Percentiles rank a stretch among this genome's conserved stretches.
These are phyloP conservation scores for Bruchidius siliquastri DNA, from an alignment of 2,888 invertebrate species.

Conservation along the genomic window DNA sequence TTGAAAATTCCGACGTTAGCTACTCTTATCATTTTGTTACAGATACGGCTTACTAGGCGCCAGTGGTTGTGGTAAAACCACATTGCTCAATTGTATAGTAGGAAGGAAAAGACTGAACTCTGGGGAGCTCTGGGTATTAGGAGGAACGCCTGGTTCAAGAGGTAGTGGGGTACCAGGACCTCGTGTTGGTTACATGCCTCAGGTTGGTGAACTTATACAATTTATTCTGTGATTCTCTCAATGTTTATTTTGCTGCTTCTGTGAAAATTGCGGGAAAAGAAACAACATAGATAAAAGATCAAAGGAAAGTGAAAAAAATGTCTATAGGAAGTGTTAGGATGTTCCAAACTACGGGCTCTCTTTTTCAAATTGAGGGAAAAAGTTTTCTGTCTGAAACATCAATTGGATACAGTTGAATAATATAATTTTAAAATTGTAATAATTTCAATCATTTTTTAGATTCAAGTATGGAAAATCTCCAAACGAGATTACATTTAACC, in stretches of 20 bases:
- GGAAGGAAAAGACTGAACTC: constrained; percentile 74
- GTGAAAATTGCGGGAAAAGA: neutral
- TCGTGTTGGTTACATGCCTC: constrained; percentile 65
- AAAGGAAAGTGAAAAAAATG: no score
- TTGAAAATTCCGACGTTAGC: neutral
- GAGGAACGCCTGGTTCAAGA: constrained; percentile 74
- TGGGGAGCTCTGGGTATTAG: constrained; percentile 81
- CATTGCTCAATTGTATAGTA: constrained; percentile 79
- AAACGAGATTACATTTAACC: no score
- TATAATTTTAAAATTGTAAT: no score
- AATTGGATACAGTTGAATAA: no score
- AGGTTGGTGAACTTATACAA: constrained; percentile 16
- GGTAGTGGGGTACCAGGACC: constrained; percentile 86
- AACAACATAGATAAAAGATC: neutral
- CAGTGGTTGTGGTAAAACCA: constrained; percentile 89
- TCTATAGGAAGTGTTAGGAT: no score
- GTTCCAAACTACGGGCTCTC: no score
- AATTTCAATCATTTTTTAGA: no score
- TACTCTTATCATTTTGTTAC: constrained; percentile 25
- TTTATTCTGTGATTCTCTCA: no score
- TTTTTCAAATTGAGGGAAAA: no score
- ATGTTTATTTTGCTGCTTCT: neutral
- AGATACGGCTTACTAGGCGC: constrained; percentile 87
- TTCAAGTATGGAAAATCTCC: no score
- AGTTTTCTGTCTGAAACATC: no score